Evolutionary conservation across 2,888 invertebrate genomes (phyloP).

Genomic region (Zonitis immaculata): DNA sequence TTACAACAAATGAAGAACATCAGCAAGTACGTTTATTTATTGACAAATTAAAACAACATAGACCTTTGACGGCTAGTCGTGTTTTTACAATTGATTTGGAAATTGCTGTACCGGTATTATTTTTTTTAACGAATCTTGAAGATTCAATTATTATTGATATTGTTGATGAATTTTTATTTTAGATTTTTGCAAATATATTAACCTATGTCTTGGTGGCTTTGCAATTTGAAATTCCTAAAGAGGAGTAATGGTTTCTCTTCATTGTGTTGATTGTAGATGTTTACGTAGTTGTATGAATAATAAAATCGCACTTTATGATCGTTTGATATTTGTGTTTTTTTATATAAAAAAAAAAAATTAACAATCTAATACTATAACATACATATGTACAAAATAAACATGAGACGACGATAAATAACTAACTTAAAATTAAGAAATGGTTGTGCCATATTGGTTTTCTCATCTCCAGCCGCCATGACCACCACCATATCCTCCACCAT

Average conservation of each 20-base stretch:
- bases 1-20: constrained; percentile 39
- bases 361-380: constrained; percentile 12
- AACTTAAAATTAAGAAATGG: constrained; percentile 10
- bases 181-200: constrained; percentile 46
- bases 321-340: neutral
- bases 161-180: constrained; percentile 23
- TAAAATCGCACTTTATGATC: neutral
- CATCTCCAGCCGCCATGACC: constrained; percentile 14
- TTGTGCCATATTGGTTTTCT: constrained; percentile 16
- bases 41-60: constrained; percentile 42
- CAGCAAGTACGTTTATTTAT: constrained; percentile 46
- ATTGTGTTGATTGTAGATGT: neutral
- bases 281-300: neutral
- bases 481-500: neutral
- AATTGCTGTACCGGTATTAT: constrained; percentile 46
- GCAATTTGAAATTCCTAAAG: constrained; percentile 45
- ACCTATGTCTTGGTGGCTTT: constrained; percentile 47
- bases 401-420: constrained; percentile 27
- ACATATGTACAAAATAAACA: constrained; percentile 21
- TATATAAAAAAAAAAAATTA: constrained; percentile 11
- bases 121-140: neutral
- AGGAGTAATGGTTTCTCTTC: constrained; percentile 19
- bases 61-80: constrained; percentile 43
- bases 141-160: constrained; percentile 14
- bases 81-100: constrained; percentile 45